phyloP scores from a whole-genome alignment of 2,797 vertebrate species.

The Acanthurus leucopareius region DNA sequence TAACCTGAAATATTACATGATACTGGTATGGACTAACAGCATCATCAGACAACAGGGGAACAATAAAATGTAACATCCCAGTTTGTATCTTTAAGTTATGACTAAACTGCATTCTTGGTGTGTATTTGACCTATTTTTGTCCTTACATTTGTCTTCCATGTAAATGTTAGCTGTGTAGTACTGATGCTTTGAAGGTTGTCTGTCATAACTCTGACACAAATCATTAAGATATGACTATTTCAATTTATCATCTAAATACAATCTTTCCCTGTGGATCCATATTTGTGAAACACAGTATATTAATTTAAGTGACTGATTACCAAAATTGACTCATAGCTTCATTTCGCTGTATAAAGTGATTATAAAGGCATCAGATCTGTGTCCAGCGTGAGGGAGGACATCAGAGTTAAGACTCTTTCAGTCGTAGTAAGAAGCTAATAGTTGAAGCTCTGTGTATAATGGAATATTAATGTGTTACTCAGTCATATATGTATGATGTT shows the following conservation, averaged over 20 bases:
- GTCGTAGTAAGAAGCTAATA: neutral
- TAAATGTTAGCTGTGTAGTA: neutral
- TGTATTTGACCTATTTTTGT: neutral
- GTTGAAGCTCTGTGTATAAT: neutral
- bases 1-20: neutral
- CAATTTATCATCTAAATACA: neutral
- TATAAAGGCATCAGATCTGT: neutral
- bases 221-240: neutral
- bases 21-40: neutral
- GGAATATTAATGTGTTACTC: neutral
- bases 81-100: neutral
- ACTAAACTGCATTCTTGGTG: neutral
- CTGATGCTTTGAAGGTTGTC: neutral
- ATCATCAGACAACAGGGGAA: neutral
- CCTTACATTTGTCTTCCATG: neutral
- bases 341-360: neutral
- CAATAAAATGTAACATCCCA: neutral
- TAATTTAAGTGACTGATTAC: neutral
- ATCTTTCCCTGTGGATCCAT: neutral
- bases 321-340: neutral
- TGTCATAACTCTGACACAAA: neutral
- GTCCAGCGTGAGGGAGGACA: neutral
- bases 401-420: neutral
- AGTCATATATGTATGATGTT: neutral
- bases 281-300: neutral